Evolutionary conservation across 2,113 vertebrate genomes (phyloP).

Genomic region (Hydropotes inermis): DNA sequence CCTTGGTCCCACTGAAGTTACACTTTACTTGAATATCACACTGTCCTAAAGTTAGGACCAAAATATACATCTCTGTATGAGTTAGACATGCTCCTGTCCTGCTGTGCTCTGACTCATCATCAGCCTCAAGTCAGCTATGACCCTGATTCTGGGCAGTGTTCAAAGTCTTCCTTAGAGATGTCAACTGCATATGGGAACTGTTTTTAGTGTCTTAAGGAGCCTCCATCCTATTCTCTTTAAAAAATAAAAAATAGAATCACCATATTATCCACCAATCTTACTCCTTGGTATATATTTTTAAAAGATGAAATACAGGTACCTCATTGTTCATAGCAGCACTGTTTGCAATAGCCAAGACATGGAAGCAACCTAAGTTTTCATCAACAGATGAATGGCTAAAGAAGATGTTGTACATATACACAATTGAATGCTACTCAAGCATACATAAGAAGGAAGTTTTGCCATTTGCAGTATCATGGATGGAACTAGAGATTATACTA

Average conservation of each 20-base stretch:
- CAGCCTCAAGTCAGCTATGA: neutral
- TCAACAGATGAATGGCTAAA: neutral
- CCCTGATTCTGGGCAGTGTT: neutral
- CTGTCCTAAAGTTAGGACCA: neutral
- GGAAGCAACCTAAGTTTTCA: neutral
- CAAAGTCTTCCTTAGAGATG: neutral
- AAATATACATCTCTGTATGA: neutral
- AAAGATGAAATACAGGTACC: neutral
- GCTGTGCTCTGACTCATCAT: neutral
- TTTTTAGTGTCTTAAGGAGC: neutral
- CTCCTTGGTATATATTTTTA: neutral
- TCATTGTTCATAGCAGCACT: neutral
- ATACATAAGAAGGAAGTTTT: neutral
- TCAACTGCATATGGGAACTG: neutral
- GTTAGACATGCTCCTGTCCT: rapidly evolving
- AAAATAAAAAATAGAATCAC: neutral
- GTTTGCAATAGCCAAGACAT: neutral
- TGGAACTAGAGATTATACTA: neutral
- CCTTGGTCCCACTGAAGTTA: neutral
- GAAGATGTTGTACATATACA: neutral
- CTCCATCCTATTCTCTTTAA: neutral
- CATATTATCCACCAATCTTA: neutral
- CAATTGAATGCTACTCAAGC: neutral
- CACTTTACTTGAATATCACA: neutral
- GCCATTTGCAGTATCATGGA: neutral